Evolutionary conservation across 1,140 invertebrate species (phyloP).

Genomic region (Bombyx mandarina): DNA sequence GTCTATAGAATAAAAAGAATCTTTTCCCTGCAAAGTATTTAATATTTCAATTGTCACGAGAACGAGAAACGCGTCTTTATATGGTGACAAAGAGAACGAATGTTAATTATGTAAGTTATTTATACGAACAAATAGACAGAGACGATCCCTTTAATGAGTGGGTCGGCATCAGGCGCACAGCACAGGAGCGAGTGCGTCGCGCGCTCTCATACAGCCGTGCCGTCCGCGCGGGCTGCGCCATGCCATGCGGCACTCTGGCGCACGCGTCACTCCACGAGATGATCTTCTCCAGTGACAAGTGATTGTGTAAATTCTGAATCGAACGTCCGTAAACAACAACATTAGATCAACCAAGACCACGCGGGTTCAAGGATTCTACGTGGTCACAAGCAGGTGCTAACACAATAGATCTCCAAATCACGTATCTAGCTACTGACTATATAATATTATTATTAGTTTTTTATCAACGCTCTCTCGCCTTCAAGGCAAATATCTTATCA

Average conservation of each 20-base stretch:
- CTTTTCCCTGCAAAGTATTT: no score
- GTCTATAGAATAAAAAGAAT: no score
- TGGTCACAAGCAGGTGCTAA: constrained; percentile 45
- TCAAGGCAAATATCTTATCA: constrained; percentile 57
- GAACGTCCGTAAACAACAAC: constrained; percentile 6
- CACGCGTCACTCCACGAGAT: constrained; percentile 9
- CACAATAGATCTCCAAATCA: constrained; percentile 44
- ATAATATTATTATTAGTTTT: constrained; percentile 19
- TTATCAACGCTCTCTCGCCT: constrained; percentile 51
- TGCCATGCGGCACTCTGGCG: constrained; percentile 17
- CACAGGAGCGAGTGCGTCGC: constrained; percentile 23
- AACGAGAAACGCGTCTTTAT: no score
- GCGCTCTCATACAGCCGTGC: constrained; percentile 4
- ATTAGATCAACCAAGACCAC: constrained; percentile 6
- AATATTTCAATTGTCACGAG: no score
- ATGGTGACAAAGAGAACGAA: no score
- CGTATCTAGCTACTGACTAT: constrained; percentile 40
- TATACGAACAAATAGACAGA: no score
- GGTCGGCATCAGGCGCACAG: constrained; percentile 22
- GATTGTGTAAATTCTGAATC: constrained; percentile 37
- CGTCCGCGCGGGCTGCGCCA: constrained; percentile 21
- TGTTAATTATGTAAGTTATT: no score
- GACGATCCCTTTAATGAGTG: constrained; percentile 48
- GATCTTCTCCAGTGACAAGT: constrained; percentile 18
- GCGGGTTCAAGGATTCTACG: constrained; percentile 49